These are phyloP conservation scores for Pygoscelis adeliae DNA, from an alignment of 2,113 vertebrate species.

Conservation along the genomic window DNA sequence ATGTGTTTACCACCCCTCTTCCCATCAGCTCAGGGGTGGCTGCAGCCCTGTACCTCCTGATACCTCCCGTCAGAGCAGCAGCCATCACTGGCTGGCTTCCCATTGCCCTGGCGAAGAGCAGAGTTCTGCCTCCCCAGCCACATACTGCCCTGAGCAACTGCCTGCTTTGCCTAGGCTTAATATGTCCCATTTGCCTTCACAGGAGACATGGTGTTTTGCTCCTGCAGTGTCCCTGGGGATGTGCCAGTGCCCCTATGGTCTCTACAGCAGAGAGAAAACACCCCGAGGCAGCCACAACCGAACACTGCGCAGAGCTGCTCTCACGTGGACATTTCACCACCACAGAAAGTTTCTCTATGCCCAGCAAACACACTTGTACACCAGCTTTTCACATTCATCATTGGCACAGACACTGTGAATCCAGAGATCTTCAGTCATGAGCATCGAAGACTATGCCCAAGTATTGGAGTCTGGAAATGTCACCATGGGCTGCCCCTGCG, in stretches of 20 bases:
- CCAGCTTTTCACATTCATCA: not conserved
- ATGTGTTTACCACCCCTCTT: not conserved
- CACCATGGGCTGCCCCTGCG: rapidly evolving
- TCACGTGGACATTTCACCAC: rapidly evolving
- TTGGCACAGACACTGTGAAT: not conserved
- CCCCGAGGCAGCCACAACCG: not conserved
- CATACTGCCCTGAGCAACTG: not conserved
- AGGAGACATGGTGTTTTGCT: not conserved
- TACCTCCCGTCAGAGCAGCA: rapidly evolving
- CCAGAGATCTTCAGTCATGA: rapidly evolving
- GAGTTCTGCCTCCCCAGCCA: not conserved
- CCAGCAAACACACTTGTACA: not conserved
- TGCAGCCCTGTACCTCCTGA: not conserved
- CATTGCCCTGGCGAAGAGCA: rapidly evolving
- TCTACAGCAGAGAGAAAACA: not conserved
- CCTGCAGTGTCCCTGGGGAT: not conserved
- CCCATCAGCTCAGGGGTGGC: not conserved
- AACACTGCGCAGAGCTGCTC: not conserved
- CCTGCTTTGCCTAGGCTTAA: not conserved
- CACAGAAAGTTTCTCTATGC: not conserved
- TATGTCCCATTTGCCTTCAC: not conserved
- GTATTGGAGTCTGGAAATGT: too few relatives aligned
- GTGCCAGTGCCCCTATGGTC: not conserved
- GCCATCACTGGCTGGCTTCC: not conserved
- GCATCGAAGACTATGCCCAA: rapidly evolving